phyloP scores from a whole-genome alignment of 1,140 invertebrate species.

The Macrobrachium rosenbergii region DNA sequence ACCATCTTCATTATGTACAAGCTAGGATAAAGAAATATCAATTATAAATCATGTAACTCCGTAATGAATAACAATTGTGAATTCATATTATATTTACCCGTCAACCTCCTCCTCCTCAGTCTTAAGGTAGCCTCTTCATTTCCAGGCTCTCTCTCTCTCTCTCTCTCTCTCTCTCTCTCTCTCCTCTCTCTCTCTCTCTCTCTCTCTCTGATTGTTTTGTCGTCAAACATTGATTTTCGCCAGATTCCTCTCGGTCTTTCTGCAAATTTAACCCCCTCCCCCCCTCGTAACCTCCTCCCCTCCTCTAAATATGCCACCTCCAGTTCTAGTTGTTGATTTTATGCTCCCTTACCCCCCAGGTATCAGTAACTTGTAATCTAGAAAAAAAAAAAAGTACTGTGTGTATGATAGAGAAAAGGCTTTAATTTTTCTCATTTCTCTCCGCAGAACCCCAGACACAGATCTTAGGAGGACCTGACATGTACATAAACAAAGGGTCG shows the following conservation, averaged over 20 bases:
- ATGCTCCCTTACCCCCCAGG: background rate
- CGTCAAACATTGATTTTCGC: background rate
- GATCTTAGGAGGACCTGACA: conserved; percentile 83
- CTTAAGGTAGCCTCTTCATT: background rate
- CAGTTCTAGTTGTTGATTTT: background rate
- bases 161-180: conserved; percentile 16
- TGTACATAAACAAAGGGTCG: conserved; percentile 87
- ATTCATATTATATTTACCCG: background rate
- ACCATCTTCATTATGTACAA: too few relatives aligned
- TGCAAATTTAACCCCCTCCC: background rate
- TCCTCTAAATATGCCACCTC: background rate
- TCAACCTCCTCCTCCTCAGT: background rate
- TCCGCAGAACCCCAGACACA: conserved; percentile 84
- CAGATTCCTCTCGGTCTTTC: conserved; percentile 12
- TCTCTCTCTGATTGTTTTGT: background rate
- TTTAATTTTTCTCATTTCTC: too few relatives aligned
- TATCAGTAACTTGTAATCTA: too few relatives aligned
- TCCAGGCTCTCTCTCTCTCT: background rate
- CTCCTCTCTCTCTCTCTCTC: background rate
- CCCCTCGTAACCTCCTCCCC: background rate
- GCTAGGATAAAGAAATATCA: too few relatives aligned
- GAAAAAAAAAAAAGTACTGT: too few relatives aligned
- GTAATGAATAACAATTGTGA: background rate
- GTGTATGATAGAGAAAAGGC: too few relatives aligned
- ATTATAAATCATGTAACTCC: background rate